Evolutionary conservation across 2,113 vertebrate genomes (phyloP).

Genomic region (Erythrolamprus reginae): DNA sequence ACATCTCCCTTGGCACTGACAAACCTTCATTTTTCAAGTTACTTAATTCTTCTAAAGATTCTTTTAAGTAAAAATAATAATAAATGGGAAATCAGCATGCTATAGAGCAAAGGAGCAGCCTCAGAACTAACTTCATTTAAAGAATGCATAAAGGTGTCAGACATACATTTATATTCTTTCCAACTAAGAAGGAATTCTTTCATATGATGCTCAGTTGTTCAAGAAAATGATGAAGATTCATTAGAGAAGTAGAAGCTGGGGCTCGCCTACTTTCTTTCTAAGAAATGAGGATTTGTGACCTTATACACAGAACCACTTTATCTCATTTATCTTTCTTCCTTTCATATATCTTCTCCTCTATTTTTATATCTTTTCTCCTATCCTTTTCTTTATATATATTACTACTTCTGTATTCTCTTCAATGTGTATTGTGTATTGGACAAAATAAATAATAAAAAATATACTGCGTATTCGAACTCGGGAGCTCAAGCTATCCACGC

Average conservation of each 20-base stretch:
- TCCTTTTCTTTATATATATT: too few relatives aligned
- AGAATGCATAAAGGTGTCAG: background rate
- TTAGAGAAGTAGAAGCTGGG: background rate
- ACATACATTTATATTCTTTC: background rate
- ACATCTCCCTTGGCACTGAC: background rate
- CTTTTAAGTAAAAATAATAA: background rate
- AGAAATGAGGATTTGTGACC: background rate
- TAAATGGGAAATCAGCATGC: background rate
- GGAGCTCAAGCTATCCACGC: too few relatives aligned
- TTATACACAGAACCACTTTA: background rate
- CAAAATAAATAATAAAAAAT: too few relatives aligned
- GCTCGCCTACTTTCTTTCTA: background rate
- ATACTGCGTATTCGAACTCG: too few relatives aligned
- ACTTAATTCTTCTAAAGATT: background rate
- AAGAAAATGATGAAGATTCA: background rate
- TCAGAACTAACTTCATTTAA: background rate
- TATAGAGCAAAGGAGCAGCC: background rate
- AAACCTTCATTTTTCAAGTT: background rate
- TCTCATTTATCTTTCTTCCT: too few relatives aligned
- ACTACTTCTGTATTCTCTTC: too few relatives aligned
- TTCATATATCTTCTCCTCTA: too few relatives aligned
- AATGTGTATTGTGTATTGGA: too few relatives aligned
- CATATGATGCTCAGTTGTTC: background rate
- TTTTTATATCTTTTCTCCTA: too few relatives aligned
- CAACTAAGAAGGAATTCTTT: background rate